A percentile compares a stretch with the other conserved stretches of the same genome.
Evolutionary conservation across 2,888 invertebrate genomes (phyloP).

Genomic region (Hydraecia micacea): DNA sequence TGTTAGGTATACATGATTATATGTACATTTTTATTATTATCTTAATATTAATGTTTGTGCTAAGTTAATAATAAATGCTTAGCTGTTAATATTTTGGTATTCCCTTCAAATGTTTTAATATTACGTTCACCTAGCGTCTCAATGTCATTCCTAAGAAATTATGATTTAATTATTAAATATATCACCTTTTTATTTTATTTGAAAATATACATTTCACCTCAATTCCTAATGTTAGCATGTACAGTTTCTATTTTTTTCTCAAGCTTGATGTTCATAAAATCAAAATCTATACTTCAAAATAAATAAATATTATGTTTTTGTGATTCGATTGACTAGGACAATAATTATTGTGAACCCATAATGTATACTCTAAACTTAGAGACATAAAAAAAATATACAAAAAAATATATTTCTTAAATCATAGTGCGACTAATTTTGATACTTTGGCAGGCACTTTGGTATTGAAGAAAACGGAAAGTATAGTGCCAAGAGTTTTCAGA

Average conservation of each 20-base stretch:
- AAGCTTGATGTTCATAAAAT: not conserved
- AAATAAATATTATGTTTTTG: not conserved
- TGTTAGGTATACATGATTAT: constrained; percentile 1
- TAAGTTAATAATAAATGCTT: constrained; percentile 37
- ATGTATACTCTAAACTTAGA: not conserved
- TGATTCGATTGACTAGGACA: constrained; percentile 1
- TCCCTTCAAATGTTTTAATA: constrained; percentile 20
- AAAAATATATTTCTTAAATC: constrained; percentile 14
- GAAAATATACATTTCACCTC: constrained; percentile 60
- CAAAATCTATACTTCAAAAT: not conserved
- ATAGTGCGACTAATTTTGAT: constrained; percentile 55
- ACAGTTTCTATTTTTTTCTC: constrained; percentile 7
- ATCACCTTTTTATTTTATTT: constrained; percentile 62
- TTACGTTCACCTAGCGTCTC: constrained; percentile 38
- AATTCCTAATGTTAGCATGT: constrained; percentile 44
- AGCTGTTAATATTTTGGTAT: constrained; percentile 33
- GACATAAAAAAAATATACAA: not conserved
- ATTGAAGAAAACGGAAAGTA: constrained; percentile 66
- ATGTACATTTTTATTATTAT: constrained; percentile 40
- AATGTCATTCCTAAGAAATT: constrained; percentile 59
- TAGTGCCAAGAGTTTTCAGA: constrained; percentile 65
- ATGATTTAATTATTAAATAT: constrained; percentile 56
- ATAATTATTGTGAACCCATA: not conserved
- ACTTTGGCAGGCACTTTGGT: constrained; percentile 85
- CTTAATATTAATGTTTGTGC: constrained; percentile 47